These are phyloP conservation scores for Hoplostethus mediterraneus DNA, from an alignment of 2,797 vertebrate species.

Conservation along the genomic window DNA sequence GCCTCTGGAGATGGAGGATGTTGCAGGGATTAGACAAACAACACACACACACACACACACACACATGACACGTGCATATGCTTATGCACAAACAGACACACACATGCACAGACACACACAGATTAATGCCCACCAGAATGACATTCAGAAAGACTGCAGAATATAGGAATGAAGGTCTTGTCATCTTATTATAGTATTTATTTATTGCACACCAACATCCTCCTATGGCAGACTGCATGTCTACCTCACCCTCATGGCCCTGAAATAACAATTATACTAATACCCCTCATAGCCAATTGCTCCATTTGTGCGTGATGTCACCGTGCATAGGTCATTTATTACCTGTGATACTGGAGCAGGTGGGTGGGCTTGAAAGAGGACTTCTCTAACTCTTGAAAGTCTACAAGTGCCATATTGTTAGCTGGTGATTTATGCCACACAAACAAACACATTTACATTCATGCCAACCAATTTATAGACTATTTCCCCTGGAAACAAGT, in stretches of 20 bases:
- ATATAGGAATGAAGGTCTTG: constrained; percentile 53
- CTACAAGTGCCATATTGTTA: constrained; percentile 68
- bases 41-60: constrained; percentile 23
- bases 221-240: constrained; percentile 28
- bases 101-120: background rate
- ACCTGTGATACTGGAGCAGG: constrained; percentile 49
- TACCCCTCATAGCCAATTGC: constrained; percentile 61
- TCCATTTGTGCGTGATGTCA: constrained; percentile 52
- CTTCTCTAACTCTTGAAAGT: constrained; percentile 62
- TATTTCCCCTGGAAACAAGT: constrained; percentile 63
- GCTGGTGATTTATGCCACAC: constrained; percentile 63
- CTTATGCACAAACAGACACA: constrained; percentile 12
- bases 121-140: constrained; percentile 31
- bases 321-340: constrained; percentile 44
- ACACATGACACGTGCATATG: background rate
- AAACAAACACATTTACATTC: constrained; percentile 69
- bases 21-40: constrained; percentile 72
- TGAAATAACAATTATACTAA: constrained; percentile 47
- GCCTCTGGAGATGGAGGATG: constrained; percentile 73
- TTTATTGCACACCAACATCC: constrained; percentile 40
- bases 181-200: constrained; percentile 49
- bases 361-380: constrained; percentile 43
- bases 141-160: constrained; percentile 51
- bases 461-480: constrained; percentile 59
- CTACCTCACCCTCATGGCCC: constrained; percentile 23